These are phyloP conservation scores for Clinocottus analis DNA, from an alignment of 2,113 vertebrate species.

Conservation along the genomic window DNA sequence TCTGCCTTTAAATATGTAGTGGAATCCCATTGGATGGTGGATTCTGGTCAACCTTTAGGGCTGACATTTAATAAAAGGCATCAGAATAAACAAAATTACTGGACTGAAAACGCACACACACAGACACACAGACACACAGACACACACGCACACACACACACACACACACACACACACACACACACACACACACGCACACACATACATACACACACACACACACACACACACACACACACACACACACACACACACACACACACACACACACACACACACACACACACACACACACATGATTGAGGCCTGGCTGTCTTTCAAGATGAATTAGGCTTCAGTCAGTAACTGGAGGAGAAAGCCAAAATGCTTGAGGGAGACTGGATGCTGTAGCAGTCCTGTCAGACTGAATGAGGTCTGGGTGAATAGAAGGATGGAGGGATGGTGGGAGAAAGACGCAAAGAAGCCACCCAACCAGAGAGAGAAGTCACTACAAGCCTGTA, in stretches of 20 bases:
- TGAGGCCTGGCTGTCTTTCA: slow-evolving; percentile 61
- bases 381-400: slow-evolving; percentile 49
- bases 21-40: slow-evolving; percentile 51
- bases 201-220: slow-evolving; percentile 25
- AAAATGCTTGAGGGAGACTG: slow-evolving; percentile 59
- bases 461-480: slow-evolving; percentile 36
- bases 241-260: slow-evolving; percentile 28
- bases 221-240: too few relatives aligned
- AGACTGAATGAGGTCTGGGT: slow-evolving; percentile 41
- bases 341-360: slow-evolving; percentile 61
- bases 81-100: slow-evolving; percentile 50
- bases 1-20: slow-evolving; percentile 30
- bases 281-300: slow-evolving; percentile 29
- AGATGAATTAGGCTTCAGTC: slow-evolving; percentile 60
- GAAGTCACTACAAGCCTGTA: slow-evolving; percentile 12
- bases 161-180: slow-evolving; percentile 34
- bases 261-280: slow-evolving; percentile 33
- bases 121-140: slow-evolving; percentile 34
- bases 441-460: slow-evolving; percentile 28
- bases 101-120: slow-evolving; percentile 36
- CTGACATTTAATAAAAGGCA: slow-evolving; percentile 74
- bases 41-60: slow-evolving; percentile 57
- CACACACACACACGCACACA: slow-evolving; percentile 35
- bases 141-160: slow-evolving; percentile 27
- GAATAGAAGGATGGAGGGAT: slow-evolving; percentile 6